These are phyloP conservation scores for Eunapius fragilis DNA, from an alignment of 37 sponge, comb jelly and placozoan genomes.

Conservation along the genomic window DNA sequence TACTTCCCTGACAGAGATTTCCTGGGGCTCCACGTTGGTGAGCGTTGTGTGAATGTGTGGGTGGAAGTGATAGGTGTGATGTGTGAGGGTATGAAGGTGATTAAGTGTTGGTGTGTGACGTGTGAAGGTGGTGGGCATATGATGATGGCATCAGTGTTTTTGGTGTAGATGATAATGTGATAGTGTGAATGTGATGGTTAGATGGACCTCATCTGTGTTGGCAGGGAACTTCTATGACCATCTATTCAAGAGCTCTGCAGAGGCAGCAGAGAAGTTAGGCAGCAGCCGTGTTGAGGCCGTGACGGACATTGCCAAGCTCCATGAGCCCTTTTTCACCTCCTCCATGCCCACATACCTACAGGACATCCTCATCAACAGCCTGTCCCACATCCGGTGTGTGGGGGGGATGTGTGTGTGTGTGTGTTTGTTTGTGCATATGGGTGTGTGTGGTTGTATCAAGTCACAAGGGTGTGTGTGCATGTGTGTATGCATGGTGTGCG, in stretches of 20 bases:
- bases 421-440: neutral
- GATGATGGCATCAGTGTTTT: too few relatives aligned
- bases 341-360: neutral
- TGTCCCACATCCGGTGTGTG: constrained; percentile 17
- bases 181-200: neutral
- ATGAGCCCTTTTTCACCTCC: neutral
- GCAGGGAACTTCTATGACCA: constrained; percentile 24
- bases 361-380: constrained; percentile 38
- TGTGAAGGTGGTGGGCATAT: too few relatives aligned
- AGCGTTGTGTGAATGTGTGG: neutral
- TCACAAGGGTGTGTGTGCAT: too few relatives aligned
- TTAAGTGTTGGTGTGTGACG: neutral
- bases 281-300: neutral
- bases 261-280: constrained; percentile 5
- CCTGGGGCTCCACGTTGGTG: constrained; percentile 18
- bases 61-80: neutral
- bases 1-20: constrained; percentile 39
- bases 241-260: constrained; percentile 6
- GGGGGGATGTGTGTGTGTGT: too few relatives aligned
- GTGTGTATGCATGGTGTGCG: too few relatives aligned
- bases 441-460: neutral
- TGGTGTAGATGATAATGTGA: neutral
- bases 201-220: neutral
- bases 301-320: constrained; percentile 2
- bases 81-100: neutral